Evolutionary conservation across 2,797 vertebrate species (phyloP).

Genomic region (Coranthus polyacanthus): DNA sequence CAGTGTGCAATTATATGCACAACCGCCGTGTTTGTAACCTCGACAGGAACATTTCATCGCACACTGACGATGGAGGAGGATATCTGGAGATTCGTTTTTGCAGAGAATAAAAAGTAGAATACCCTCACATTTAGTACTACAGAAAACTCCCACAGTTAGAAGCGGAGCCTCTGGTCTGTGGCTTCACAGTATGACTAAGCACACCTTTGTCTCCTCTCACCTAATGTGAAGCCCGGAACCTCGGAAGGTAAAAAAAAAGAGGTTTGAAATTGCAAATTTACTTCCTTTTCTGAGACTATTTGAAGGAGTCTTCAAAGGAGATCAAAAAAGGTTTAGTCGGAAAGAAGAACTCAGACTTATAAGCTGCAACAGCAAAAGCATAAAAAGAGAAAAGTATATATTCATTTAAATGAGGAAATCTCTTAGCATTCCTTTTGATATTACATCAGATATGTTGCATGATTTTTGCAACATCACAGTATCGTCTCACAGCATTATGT

Average conservation of each 20-base stretch:
- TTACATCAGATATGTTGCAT: too few relatives aligned
- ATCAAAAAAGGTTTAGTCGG: conserved; percentile 45
- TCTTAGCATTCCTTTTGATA: neutral
- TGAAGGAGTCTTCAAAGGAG: conserved; percentile 37
- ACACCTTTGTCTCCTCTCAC: conserved; percentile 30
- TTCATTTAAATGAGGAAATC: neutral
- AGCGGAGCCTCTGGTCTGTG: conserved; percentile 7
- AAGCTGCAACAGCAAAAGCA: conserved; percentile 1
- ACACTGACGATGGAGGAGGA: conserved; percentile 28
- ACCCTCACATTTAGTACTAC: conserved; percentile 2
- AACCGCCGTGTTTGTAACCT: neutral
- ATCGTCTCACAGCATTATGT: neutral
- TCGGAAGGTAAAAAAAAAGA: conserved; percentile 30
- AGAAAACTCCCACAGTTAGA: conserved; percentile 26
- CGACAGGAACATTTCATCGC: neutral
- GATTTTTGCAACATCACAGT: neutral
- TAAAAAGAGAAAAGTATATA: neutral
- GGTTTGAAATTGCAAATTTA: conserved; percentile 5
- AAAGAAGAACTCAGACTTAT: conserved; percentile 9
- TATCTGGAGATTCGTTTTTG: conserved; percentile 24
- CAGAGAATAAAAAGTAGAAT: conserved; percentile 23
- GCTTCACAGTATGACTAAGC: conserved; percentile 44
- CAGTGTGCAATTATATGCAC: neutral
- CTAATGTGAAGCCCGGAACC: neutral
- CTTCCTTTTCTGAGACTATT: conserved; percentile 7